phyloP scores from a whole-genome alignment of 2,797 vertebrate genomes.

The Potorous gilbertii region DNA sequence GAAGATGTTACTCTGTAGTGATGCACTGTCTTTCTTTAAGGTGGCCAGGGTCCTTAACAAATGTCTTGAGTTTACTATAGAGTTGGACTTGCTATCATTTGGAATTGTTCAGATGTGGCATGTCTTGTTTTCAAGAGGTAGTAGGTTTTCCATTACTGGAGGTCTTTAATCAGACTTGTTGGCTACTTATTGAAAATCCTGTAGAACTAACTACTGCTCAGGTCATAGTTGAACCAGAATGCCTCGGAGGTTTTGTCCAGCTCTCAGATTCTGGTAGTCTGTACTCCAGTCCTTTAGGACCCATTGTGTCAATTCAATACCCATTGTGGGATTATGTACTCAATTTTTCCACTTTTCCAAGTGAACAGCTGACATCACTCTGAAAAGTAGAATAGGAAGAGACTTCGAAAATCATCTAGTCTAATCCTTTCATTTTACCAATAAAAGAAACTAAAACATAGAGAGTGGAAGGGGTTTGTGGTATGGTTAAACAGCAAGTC shows the following conservation, averaged over 20 bases:
- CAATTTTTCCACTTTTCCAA: slow-evolving; percentile 26
- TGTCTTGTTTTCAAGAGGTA: background rate
- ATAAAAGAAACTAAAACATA: background rate
- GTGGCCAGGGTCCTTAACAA: background rate
- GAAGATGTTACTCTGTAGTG: background rate
- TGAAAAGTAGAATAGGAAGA: slow-evolving; percentile 19
- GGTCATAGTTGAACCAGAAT: background rate
- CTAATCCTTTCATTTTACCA: background rate
- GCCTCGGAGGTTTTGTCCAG: background rate
- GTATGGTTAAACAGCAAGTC: background rate
- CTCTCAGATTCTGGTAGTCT: background rate
- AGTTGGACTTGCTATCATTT: background rate
- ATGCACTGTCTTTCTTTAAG: background rate
- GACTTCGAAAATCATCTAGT: slow-evolving; percentile 12
- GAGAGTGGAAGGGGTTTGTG: background rate
- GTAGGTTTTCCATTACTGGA: background rate
- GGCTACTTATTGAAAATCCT: background rate
- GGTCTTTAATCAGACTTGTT: background rate
- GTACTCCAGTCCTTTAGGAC: background rate
- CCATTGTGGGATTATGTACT: background rate
- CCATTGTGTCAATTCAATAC: background rate
- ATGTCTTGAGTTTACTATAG: background rate
- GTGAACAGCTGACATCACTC: background rate
- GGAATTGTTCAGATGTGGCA: background rate
- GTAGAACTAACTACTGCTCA: background rate